Conservation (phyloP, 2,888 invertebrate genomes). For the Atrina japonica region DNA sequence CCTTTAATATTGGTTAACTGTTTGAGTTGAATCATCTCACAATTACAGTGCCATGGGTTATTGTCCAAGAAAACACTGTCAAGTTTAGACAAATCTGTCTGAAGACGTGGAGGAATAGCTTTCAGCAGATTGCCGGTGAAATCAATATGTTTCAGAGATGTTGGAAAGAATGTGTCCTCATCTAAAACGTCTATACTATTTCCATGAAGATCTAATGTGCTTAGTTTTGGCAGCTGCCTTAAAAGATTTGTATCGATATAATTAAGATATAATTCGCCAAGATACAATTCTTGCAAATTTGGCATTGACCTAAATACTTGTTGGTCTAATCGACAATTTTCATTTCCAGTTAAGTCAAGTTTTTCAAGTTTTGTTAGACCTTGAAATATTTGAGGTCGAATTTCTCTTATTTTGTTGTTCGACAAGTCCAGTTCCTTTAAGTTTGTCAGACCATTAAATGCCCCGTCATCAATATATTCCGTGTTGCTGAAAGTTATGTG, state of each 20-base stretch:
- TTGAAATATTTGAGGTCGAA: conserved; percentile 8
- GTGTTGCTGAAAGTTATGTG: conserved; percentile 15
- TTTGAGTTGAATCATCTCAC: conserved; percentile 23
- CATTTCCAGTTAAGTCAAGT: conserved; percentile 35
- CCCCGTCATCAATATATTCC: conserved; percentile 19
- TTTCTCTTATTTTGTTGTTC: conserved; percentile 21
- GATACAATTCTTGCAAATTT: conserved; percentile 20
- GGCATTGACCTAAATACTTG: conserved; percentile 6
- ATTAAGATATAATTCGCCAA: conserved; percentile 29
- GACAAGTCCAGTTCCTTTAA: conserved; percentile 20
- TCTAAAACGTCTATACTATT: conserved; percentile 23
- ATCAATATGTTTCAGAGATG: conserved; percentile 29
- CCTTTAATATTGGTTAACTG: conserved; percentile 6
- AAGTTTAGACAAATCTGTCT: neutral
- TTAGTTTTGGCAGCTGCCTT: conserved; percentile 1
- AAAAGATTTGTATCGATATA: conserved; percentile 14
- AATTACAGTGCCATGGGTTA: conserved; percentile 38
- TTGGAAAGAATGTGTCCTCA: conserved; percentile 5
- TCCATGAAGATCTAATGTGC: conserved; percentile 33
- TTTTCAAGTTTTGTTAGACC: conserved; percentile 27
- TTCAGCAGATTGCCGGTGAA: conserved; percentile 30
- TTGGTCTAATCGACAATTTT: conserved; percentile 14
- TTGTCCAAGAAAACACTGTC: conserved; percentile 17
- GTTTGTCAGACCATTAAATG: conserved; percentile 19
- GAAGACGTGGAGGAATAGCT: conserved; percentile 4